Evolutionary conservation across 2,888 invertebrate species (phyloP), one percentile per base, ranked within the genome.

Genomic region (Zygogramma bicolorata): DNA sequence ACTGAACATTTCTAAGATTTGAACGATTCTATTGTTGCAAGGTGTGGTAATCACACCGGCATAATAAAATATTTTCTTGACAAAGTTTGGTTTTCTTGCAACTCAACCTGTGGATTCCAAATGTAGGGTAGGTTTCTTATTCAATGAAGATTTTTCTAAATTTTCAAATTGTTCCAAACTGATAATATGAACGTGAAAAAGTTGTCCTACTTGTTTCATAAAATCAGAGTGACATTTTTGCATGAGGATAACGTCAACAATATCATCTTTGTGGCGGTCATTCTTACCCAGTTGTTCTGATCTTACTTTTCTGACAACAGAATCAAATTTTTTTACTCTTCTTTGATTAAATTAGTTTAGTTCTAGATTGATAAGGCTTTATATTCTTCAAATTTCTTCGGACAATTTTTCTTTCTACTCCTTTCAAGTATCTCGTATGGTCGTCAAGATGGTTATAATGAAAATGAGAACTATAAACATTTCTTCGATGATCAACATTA

Each of bases 61-160:
- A 34, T 22, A 10, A 42, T n/a, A n/a, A n/a, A n/a, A n/a, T n/a
- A n/a, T n/a, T n/a, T n/a, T n/a, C n/a, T n/a, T n/a, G n/a, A n/a
- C 42, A 13, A 27, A 38, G 2, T 22, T 42, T 38, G 68, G 61
- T 49, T 68, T 61, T 15, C 62, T 40, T 29, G 60, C 49, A 46
- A 68, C 61, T 29, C 53, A 25, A 15, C 68, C 68, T n/a, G 68
- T 68, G 27, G 68, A 40, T 49, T 68, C 68, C 27, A 68, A 38
- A 25, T 68, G 68, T 6, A 68, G 57, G 3, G 20, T 57, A 27
- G 57, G 57, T 27, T 25, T 10, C n/a, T 10, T 5, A 57, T 57
- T 57, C 40, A 25, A 31, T n/a, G n/a, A n/a, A n/a, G n/a, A n/a
- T n/a, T n/a, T n/a, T n/a, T n/a, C n/a, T n/a, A n/a, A n/a, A n/a